Percentiles rank a stretch among this genome's conserved stretches.
These are phyloP conservation scores for Oceanites oceanicus DNA, from an alignment of 2,113 vertebrate species.

Conservation along the genomic window DNA sequence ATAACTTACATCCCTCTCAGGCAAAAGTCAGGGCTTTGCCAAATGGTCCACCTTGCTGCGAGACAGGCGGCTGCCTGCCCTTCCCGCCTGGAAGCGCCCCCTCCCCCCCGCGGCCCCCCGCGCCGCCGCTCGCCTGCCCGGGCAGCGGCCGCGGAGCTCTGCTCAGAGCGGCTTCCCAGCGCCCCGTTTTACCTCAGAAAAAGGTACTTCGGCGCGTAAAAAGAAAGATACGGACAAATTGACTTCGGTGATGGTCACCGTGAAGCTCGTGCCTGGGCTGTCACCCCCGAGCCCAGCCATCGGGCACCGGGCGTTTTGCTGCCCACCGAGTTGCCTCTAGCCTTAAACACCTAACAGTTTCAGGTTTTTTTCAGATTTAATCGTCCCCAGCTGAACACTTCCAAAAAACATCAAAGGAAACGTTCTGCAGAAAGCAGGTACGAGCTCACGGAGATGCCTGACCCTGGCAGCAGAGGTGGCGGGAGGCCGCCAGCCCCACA, in stretches of 20 bases:
- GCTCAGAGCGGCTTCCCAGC: fast-evolving
- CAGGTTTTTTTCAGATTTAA: neutral
- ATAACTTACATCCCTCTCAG: neutral
- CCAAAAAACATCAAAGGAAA: neutral
- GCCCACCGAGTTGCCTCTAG: fast-evolving
- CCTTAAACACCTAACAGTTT: neutral
- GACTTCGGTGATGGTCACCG: fast-evolving
- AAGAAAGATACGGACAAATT: fast-evolving
- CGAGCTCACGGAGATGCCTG: fast-evolving
- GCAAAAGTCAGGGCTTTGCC: neutral
- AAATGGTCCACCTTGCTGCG: neutral
- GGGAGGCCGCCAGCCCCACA: fast-evolving
- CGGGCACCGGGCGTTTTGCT: fast-evolving
- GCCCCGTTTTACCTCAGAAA: neutral
- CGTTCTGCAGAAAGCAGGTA: neutral
- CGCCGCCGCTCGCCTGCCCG: fast-evolving
- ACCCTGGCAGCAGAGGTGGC: fast-evolving
- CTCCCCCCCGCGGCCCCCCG: fast-evolving
- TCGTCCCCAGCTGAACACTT: neutral
- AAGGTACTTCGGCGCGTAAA: fast-evolving
- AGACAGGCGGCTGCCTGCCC: fast-evolving
- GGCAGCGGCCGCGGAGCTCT: fast-evolving
- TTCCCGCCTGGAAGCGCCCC: fast-evolving
- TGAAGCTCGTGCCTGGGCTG: neutral
- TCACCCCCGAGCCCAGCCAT: fast-evolving